These are phyloP conservation scores for Nemoura dubitans DNA, from an alignment of 2,888 invertebrate species.

Conservation along the genomic window DNA sequence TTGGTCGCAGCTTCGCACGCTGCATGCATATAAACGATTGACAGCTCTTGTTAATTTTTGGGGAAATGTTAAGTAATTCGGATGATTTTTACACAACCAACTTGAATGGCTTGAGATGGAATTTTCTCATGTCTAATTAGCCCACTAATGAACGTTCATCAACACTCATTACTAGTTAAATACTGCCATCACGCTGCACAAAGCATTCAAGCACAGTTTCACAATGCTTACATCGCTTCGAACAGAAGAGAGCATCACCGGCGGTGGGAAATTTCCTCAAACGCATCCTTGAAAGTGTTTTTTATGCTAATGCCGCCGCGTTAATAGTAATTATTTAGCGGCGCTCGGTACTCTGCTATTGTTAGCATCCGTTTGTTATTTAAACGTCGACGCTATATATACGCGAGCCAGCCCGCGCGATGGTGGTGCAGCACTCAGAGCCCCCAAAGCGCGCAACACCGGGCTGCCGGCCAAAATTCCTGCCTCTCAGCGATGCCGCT, in stretches of 20 bases:
- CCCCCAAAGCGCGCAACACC: too few species aligned
- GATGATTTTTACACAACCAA: neutral
- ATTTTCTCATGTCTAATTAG: neutral
- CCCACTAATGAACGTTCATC: conserved; percentile 7
- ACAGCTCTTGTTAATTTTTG: neutral
- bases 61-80: neutral
- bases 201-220: neutral
- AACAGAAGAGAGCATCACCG: neutral
- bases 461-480: neutral
- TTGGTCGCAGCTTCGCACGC: too few species aligned
- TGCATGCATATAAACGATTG: too few species aligned
- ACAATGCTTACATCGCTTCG: neutral
- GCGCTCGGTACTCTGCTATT: neutral
- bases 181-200: neutral
- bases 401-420: neutral
- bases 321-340: neutral
- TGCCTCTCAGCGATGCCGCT: neutral
- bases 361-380: neutral
- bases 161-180: neutral
- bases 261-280: neutral
- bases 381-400: too few species aligned
- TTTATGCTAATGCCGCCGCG: neutral
- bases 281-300: neutral
- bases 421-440: neutral
- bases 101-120: neutral